Evolutionary conservation across 53 echinoderm and acorn worm genomes (phyloP), one percentile per base, ranked within the genome.

Genomic region (Apostichopus leukothele): DNA sequence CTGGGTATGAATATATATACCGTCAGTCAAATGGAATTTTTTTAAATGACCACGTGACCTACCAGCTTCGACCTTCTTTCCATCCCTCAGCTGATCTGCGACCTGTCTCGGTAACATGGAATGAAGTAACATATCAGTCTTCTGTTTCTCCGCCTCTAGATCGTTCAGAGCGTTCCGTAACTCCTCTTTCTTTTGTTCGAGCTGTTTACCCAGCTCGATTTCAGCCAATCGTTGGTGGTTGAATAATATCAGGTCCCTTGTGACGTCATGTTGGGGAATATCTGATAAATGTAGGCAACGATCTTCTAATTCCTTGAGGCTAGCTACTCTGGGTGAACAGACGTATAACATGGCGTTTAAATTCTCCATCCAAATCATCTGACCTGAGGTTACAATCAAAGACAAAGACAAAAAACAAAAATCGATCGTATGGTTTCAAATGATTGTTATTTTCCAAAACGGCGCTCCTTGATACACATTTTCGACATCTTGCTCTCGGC

Each of bases 41-140:
- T 12, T 68, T 68, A 57, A 7, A 57, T 6, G 16, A 71, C 5
- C 71, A n/a, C 20, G 5, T 71, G n/a, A 71, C 71, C 92, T 86
- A 96, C 97, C 97, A 27, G 95, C 97, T 78, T 95, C 97, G 5
- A 97, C 97, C 79, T 91, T 95, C 89, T 97, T 97, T 11, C 97
- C 97, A 14, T 97, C 95, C 75, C 97, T 76, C 12, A 95, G 93
- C 86, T 97, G 97, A 16, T 97, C 97, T 5, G 95, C 97, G 16
- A 97, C 97, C 76, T 94, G 97, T 57, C 97, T 88, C 5, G 97
- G 95, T 26, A 97, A 91, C 97, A 97, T 95, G 25, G 97, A 97
- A 50, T 97, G 94, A 4, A 98, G 89, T 55, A 96, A 77, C 96
- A 96, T 93, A 74, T 98, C 98, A 16, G 97, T 97, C 81, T 98